A percentile compares a stretch with the other conserved stretches of the same genome.
phyloP scores from a whole-genome alignment of 2,888 invertebrate genomes.

The Prenolepis imparis region DNA sequence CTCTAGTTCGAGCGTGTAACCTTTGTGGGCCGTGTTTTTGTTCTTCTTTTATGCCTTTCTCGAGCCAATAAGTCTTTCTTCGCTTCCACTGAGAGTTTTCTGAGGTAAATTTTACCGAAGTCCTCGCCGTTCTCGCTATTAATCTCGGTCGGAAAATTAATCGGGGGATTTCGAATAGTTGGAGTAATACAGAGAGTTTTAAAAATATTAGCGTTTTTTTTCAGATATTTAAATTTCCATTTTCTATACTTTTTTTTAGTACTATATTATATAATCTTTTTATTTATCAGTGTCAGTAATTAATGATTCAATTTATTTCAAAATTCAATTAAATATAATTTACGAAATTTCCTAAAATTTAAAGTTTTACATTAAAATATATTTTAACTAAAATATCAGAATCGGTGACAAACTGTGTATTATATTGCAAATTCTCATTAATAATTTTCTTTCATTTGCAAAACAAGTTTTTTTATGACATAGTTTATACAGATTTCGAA shows the following conservation, averaged over 20 bases:
- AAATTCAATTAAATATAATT: background rate
- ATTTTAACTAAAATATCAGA: background rate
- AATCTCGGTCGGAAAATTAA: conserved; percentile 40
- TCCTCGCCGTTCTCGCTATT: conserved; percentile 20
- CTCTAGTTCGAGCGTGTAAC: conserved; percentile 29
- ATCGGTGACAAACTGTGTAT: background rate
- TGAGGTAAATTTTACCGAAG: conserved; percentile 35
- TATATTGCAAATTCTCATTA: background rate
- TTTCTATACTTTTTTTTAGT: background rate
- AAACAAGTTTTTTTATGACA: background rate
- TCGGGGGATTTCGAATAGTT: conserved; percentile 25
- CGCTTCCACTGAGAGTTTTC: conserved; percentile 24
- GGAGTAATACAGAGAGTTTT: conserved; percentile 5
- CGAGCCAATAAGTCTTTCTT: conserved; percentile 46
- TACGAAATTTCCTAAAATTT: background rate
- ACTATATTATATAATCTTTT: background rate
- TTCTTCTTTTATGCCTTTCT: conserved; percentile 26
- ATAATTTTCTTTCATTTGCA: background rate
- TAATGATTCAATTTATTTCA: background rate
- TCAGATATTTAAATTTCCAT: background rate
- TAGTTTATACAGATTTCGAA: background rate
- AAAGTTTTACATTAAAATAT: background rate
- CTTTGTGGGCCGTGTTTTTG: conserved; percentile 38
- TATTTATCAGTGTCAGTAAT: background rate
- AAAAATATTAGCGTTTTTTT: background rate